Percentiles rank a stretch among this genome's conserved stretches.
Evolutionary conservation across 2,888 invertebrate genomes (phyloP).

Genomic region (Ophion obscuratus): DNA sequence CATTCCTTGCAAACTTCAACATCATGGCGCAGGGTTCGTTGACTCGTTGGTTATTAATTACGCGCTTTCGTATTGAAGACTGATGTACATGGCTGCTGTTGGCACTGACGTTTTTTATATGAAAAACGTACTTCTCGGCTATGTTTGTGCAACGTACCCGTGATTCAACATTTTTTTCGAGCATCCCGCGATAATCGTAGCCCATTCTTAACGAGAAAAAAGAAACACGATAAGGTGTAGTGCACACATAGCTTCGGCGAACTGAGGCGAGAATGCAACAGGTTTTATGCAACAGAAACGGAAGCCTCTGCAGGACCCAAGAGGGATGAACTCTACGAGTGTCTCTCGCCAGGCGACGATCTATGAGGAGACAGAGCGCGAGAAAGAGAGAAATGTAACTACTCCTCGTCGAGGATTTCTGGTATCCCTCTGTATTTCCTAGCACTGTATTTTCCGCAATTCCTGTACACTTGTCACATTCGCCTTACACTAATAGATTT

Average conservation of each 20-base stretch:
- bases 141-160: not conserved
- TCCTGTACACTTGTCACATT: conserved; percentile 16
- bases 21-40: no score
- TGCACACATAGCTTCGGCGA: conserved; percentile 21
- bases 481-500: conserved; percentile 19
- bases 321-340: conserved; percentile 41
- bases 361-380: conserved; percentile 30
- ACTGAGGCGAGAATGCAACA: conserved; percentile 64
- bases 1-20: no score
- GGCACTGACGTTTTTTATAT: no score
- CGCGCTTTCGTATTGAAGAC: no score
- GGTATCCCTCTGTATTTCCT: conserved; percentile 25
- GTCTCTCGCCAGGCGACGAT: conserved; percentile 51
- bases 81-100: no score
- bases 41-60: no score
- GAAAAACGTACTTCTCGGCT: not conserved
- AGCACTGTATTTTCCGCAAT: conserved; percentile 38
- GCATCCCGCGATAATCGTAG: not conserved
- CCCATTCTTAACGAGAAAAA: conserved; percentile 21
- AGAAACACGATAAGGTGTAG: conserved; percentile 17
- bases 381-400: conserved; percentile 1
- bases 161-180: not conserved
- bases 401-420: conserved; percentile 37
- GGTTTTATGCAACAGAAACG: conserved; percentile 66
- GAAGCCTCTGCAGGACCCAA: conserved; percentile 16